Evolutionary conservation across 2,113 vertebrate species (phyloP), one percentile per base, ranked within the genome.

Genomic region (Lichenostomus cassidix): DNA sequence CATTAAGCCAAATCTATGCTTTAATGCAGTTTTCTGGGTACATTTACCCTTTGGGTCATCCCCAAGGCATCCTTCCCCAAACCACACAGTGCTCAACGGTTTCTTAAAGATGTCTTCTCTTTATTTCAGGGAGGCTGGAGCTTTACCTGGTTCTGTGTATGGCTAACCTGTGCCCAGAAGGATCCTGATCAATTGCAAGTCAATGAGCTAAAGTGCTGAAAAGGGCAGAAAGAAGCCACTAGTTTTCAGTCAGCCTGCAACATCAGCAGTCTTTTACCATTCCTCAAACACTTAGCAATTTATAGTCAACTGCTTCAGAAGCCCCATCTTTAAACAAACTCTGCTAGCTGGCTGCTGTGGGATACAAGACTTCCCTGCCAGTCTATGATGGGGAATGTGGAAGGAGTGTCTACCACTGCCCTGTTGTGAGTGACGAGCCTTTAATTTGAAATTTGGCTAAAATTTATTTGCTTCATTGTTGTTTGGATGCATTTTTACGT

Each of bases 1-100:
- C 2, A 21, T 50, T 19, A 24, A 60, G 15, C 3, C 8, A 58
- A 73, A 2, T 23, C 28, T 3, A 6, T 5, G 0, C 2, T 68
- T 89, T 55, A 70, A n/a, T 41, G 8, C 13, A 29, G 7, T 50
- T 87, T 84, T 35, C 29, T 14, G 18, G 16, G 11, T 73, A 33
- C 1, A 1, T 21, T 63, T 75, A 12, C 10, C 2, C 18, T 50
- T n/a, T 50, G 25, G 19, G n/a, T 82, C 13, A 63, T 10, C 2
- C 70, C 20, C 33, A 55, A 52, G 27, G 50, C 10, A 59, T 27
- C 4, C 21, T 37, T 19, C 4, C 6, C 10, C 8, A 77, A 28
- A 35, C 3, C 14, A 79, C 1, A 1, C 9, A 27, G 18, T 6
- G 7, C 25, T 47, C 59, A 69, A 46, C 2, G 25, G 2, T 13